Conservation (phyloP, 2,888 invertebrate genomes). For the Athalia cordata region DNA sequence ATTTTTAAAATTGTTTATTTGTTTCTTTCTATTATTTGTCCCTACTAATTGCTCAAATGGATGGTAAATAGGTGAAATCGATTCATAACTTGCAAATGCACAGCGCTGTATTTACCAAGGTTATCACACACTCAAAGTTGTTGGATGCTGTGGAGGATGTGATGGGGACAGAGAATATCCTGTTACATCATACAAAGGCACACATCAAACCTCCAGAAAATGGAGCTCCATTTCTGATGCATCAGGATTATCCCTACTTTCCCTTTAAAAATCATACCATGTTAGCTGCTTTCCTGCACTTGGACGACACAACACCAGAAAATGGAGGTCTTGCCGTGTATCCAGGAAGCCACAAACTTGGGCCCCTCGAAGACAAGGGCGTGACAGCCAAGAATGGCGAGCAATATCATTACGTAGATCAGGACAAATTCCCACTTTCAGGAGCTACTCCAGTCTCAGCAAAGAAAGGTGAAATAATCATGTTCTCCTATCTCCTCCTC, state of each 20-base stretch:
- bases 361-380: constrained; percentile 76
- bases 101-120: constrained; percentile 74
- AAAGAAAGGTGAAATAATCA: constrained; percentile 76
- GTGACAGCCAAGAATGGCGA: constrained; percentile 69
- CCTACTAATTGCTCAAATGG: background rate
- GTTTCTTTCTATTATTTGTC: background rate
- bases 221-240: constrained; percentile 79
- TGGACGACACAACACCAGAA: constrained; percentile 76
- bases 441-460: constrained; percentile 75
- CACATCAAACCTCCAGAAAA: constrained; percentile 78
- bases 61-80: constrained; percentile 75
- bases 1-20: background rate
- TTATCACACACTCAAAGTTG: constrained; percentile 74
- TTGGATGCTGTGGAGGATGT: constrained; percentile 76
- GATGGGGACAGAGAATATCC: constrained; percentile 76
- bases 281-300: constrained; percentile 77
- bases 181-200: constrained; percentile 79
- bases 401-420: constrained; percentile 75
- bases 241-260: constrained; percentile 79
- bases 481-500: constrained; percentile 78
- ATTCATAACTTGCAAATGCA: constrained; percentile 79
- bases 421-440: constrained; percentile 74
- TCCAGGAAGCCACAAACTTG: constrained; percentile 78
- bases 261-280: constrained; percentile 77
- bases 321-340: constrained; percentile 78